Evolutionary conservation across 2,797 vertebrate species (phyloP), one percentile per base, ranked within the genome.

Genomic region (Tokudaia muenninki): DNA sequence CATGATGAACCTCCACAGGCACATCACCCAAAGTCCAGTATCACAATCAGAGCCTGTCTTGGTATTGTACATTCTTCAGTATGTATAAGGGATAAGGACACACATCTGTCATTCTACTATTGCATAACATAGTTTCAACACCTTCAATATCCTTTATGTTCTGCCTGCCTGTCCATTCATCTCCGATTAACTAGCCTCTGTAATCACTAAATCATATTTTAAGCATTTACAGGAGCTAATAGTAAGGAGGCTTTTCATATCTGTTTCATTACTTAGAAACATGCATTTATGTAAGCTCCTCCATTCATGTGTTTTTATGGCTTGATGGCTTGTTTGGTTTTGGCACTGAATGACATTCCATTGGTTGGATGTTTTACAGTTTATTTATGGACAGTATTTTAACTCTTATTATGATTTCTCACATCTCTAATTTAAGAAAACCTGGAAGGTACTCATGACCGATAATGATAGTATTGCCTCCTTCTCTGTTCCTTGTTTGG

Each of bases 401-500:
- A 87, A 72, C 50, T 13, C 57, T 59, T 34, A 78, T 74, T 90
- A 87, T 92, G 34, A 78, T 65, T 93, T 75, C 21, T 26, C 3
- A 52, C 55, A 79, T 44, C 90, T 92, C 41, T 59, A 47, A 78
- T 57, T 78, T 95, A 65, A 77, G 87, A 65, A 91, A 94, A 79
- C 41, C 17, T 47, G 79, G 50, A 79, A 77, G 74, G 34, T 77
- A 77, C 59, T 95, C n/a, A 55, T 21, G 88, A 78, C 19, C 9
- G 16, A 92, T 37, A 26, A 0, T 59, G 31, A 31, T 57, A 78
- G 86, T 44, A 79, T 6, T 8, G 41, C 37, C 87, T 83, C 59
- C 3, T 78, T 41, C 82, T 83, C 29, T 7, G 21, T 65, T n/a
- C 59, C 44, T 82, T 17, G 1, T 21, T 65, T 86, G 87, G 19